Conservation (phyloP, 2,888 invertebrate species). For the Opisthograptis luteolata region DNA sequence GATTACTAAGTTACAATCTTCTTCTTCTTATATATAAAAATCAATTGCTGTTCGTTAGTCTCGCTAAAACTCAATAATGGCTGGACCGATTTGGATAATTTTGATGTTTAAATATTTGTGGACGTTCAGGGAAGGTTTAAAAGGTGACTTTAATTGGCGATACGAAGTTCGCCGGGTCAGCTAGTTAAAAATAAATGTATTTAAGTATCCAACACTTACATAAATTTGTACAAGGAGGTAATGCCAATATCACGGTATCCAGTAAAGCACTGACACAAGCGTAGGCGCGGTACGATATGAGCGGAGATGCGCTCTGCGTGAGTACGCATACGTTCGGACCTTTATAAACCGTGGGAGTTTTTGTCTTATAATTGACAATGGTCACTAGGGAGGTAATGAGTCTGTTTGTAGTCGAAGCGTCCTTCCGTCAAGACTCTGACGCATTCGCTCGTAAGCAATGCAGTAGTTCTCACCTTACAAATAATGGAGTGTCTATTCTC, state of each 20-base stretch:
- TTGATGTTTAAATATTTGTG: too few species aligned
- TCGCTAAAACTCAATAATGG: too few species aligned
- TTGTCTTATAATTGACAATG: conserved; percentile 80
- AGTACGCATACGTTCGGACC: conserved; percentile 65
- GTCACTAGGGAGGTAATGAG: conserved; percentile 79
- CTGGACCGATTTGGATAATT: too few species aligned
- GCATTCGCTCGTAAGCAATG: conserved; percentile 60
- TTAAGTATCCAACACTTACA: too few species aligned
- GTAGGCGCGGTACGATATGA: conserved; percentile 55
- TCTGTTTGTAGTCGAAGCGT: conserved; percentile 77
- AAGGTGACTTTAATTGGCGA: too few species aligned
- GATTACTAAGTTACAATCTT: too few species aligned
- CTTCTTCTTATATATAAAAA: too few species aligned
- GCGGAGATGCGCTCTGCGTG: conserved; percentile 77
- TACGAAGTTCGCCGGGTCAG: too few species aligned
- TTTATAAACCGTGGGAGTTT: conserved; percentile 83
- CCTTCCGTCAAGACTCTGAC: conserved; percentile 75
- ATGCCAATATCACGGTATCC: conserved; percentile 26
- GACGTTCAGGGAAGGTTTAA: too few species aligned
- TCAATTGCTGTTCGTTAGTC: too few species aligned
- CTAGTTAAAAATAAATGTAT: too few species aligned
- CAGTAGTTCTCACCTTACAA: conserved; percentile 63
- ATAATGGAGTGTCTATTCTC: conserved; percentile 52
- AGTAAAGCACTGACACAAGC: conserved; percentile 60
- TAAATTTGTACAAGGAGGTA: conserved; percentile 2